Evolutionary conservation across 1,140 invertebrate genomes (phyloP).

Genomic region (Brachystomella parvula): DNA sequence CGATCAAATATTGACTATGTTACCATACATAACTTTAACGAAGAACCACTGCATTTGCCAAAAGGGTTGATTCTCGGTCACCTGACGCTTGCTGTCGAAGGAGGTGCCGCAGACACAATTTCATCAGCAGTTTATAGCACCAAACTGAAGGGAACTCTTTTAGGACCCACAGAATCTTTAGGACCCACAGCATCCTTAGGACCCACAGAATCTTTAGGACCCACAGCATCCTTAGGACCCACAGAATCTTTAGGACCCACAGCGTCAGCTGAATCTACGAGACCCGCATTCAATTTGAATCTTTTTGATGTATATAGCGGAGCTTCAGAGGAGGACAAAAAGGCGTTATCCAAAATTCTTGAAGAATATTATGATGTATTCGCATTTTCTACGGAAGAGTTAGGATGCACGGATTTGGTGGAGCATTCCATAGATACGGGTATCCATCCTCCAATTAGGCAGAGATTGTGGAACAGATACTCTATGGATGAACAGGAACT

Average conservation of each 20-base stretch:
- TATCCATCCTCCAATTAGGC: not conserved
- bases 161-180: too few relatives aligned
- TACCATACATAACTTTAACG: not conserved
- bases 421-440: too few relatives aligned
- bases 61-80: not conserved
- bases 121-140: too few relatives aligned
- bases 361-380: too few relatives aligned
- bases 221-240: too few relatives aligned
- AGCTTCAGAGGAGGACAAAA: not conserved
- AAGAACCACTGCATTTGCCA: not conserved
- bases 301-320: not conserved
- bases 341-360: not conserved
- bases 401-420: not conserved
- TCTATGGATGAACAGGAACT: not conserved
- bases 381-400: too few relatives aligned
- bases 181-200: too few relatives aligned
- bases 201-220: too few relatives aligned
- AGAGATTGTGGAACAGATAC: not conserved
- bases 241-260: too few relatives aligned
- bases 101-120: not conserved
- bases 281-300: not conserved
- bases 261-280: too few relatives aligned
- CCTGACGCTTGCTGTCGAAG: not conserved
- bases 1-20: not conserved
- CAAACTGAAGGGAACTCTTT: slow-evolving; percentile 8